These are phyloP conservation scores for Leuciscus idus DNA, from an alignment of 2,113 vertebrate species.

Conservation along the genomic window DNA sequence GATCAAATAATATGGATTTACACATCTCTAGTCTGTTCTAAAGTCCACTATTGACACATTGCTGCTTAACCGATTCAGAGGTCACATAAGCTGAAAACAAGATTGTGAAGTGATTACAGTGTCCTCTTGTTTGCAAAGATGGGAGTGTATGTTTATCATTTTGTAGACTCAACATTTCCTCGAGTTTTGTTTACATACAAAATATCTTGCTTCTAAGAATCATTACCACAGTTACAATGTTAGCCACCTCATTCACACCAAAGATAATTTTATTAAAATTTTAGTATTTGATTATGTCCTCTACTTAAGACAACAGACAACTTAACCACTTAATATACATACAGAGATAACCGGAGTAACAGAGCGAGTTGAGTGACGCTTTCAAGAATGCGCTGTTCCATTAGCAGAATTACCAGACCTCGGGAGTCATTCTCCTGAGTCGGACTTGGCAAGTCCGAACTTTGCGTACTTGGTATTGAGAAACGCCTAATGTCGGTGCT, in stretches of 20 bases:
- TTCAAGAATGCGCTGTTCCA: no score
- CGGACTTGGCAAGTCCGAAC: no score
- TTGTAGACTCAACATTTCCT: slow-evolving; percentile 22
- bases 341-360: no score
- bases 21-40: background rate
- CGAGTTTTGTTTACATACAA: slow-evolving; percentile 1
- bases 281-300: background rate
- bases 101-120: background rate
- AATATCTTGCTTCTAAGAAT: slow-evolving; percentile 35
- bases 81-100: background rate
- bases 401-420: no score
- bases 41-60: slow-evolving; percentile 2
- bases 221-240: background rate
- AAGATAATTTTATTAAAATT: background rate
- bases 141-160: background rate
- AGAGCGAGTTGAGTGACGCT: no score
- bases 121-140: background rate
- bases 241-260: background rate
- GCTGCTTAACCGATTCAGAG: background rate
- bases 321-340: no score
- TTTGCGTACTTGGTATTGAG: no score
- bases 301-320: background rate
- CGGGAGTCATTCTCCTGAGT: no score
- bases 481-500: no score
- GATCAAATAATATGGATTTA: background rate